These are phyloP conservation scores for Enhydra lutris DNA, from an alignment of 2,113 vertebrate genomes.

Conservation along the genomic window DNA sequence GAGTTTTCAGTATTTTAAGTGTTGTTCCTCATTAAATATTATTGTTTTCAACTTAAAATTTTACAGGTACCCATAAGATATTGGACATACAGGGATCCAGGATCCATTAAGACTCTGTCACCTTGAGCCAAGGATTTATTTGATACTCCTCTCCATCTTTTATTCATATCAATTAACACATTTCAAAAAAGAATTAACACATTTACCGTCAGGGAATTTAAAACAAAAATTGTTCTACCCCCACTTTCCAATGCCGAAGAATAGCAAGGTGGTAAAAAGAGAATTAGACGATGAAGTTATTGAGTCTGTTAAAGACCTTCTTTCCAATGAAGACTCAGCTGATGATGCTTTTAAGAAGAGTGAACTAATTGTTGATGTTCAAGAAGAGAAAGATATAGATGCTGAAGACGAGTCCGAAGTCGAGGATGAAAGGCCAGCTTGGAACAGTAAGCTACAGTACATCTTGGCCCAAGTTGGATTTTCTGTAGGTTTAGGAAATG, in stretches of 20 bases:
- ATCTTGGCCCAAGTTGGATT: conserved; percentile 98
- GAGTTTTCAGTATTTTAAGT: background rate
- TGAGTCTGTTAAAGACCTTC: conserved; percentile 96
- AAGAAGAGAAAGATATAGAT: conserved; percentile 88
- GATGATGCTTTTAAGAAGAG: conserved; percentile 96
- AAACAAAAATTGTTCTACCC: background rate
- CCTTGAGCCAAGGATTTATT: conserved; percentile 56
- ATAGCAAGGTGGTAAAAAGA: conserved; percentile 96
- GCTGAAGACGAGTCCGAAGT: conserved; percentile 88
- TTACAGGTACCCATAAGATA: conserved; percentile 74
- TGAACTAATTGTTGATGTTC: conserved; percentile 89
- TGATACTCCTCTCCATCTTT: conserved; percentile 38
- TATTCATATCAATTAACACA: conserved; percentile 17
- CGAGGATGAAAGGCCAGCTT: conserved; percentile 94
- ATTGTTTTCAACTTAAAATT: conserved; percentile 43
- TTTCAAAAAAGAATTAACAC: conserved; percentile 29
- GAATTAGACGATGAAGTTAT: conserved; percentile 97
- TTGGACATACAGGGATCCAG: background rate
- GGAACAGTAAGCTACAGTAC: conserved; percentile 98
- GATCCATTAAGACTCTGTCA: conserved; percentile 46
- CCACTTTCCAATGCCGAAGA: conserved; percentile 93
- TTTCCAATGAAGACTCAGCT: conserved; percentile 95
- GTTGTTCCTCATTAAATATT: conserved; percentile 37
- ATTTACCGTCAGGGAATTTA: background rate
- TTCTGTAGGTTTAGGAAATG: conserved; percentile 97